phyloP scores from a whole-genome alignment of 2,113 vertebrate genomes.

The Calidris pugnax region DNA sequence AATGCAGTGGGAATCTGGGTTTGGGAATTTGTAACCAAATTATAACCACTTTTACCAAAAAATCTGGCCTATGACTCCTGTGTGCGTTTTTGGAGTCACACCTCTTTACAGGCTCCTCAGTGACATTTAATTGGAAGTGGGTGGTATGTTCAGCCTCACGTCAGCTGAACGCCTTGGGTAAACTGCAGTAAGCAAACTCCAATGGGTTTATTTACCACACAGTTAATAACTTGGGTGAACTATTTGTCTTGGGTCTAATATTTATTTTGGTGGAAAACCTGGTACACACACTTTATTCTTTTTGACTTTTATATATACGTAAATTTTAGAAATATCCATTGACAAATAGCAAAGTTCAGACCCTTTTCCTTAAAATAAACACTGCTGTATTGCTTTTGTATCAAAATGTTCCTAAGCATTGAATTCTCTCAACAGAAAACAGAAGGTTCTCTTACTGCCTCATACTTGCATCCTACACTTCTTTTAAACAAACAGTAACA shows the following conservation, averaged over 20 bases:
- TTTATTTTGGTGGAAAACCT: constrained; percentile 15
- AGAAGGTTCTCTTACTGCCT: background rate
- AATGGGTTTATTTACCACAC: constrained; percentile 36
- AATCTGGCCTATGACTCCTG: background rate
- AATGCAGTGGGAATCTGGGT: background rate
- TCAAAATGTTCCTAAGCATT: constrained; percentile 16
- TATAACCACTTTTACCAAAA: background rate
- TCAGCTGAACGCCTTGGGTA: constrained; percentile 23
- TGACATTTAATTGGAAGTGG: constrained; percentile 33
- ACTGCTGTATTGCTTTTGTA: constrained; percentile 57
- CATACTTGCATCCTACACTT: background rate
- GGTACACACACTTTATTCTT: background rate
- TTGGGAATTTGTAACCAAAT: background rate
- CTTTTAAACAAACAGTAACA: constrained; percentile 47
- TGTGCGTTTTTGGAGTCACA: background rate
- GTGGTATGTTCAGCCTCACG: background rate
- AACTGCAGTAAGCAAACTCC: constrained; percentile 47
- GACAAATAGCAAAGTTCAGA: constrained; percentile 66
- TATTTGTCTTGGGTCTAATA: background rate
- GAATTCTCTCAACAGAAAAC: constrained; percentile 45
- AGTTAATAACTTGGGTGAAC: constrained; percentile 26
- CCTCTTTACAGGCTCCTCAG: background rate
- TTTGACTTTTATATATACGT: background rate
- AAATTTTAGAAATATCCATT: constrained; percentile 61
- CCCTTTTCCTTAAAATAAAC: constrained; percentile 57